A percentile compares a stretch with the other conserved stretches of the same genome.
These are phyloP conservation scores for Paedocypris micromegethes DNA, from an alignment of 2,797 vertebrate species.

Conservation along the genomic window DNA sequence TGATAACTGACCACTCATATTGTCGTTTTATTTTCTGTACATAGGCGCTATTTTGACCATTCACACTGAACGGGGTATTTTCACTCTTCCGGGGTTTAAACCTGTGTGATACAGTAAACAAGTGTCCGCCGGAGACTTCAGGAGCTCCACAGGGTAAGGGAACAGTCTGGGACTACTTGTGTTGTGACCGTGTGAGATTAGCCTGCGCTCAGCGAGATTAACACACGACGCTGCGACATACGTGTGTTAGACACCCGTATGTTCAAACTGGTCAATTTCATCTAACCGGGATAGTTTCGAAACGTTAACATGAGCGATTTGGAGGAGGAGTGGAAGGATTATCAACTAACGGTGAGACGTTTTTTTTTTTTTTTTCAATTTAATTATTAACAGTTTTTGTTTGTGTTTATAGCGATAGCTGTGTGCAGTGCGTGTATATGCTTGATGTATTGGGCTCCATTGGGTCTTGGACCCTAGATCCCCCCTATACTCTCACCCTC, in stretches of 20 bases:
- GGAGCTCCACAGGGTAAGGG: conserved; percentile 2
- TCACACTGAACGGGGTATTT: neutral
- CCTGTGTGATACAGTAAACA: conserved; percentile 2
- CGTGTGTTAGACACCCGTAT: neutral
- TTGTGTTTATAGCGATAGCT: neutral
- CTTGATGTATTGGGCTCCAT: too few species aligned
- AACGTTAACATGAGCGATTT: conserved; percentile 46
- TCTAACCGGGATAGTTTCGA: neutral
- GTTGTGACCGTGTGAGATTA: conserved; percentile 20
- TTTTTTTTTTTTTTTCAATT: neutral
- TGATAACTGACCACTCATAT: too few species aligned
- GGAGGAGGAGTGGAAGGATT: conserved; percentile 40
- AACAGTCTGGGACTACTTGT: too few species aligned
- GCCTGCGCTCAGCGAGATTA: conserved; percentile 33
- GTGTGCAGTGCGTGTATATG: too few species aligned
- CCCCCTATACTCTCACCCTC: too few species aligned
- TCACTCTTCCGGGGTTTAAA: neutral
- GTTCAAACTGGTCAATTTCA: neutral
- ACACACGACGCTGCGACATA: neutral
- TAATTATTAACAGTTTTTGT: neutral
- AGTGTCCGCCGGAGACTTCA: conserved; percentile 12
- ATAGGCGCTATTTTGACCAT: too few species aligned
- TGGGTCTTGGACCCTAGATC: too few species aligned
- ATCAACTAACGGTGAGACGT: conserved; percentile 51
- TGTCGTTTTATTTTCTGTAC: too few species aligned